Base-by-base conservation (phyloP, 2,797 vertebrate genomes). In the Thaleichthys pacificus region DNA sequence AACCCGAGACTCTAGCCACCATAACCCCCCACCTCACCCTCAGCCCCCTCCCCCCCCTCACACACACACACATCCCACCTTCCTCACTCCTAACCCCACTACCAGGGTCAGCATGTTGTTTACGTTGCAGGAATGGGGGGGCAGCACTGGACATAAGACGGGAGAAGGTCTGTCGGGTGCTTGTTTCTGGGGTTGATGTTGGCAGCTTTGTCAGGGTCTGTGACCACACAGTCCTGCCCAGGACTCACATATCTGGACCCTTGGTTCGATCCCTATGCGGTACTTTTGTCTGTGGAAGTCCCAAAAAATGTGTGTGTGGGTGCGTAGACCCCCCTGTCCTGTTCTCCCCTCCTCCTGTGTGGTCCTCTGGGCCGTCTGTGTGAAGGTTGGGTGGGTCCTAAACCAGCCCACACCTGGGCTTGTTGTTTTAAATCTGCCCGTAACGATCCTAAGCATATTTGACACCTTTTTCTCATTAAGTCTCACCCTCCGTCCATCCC, bases 401-500 rank as follows among this genome's bases (percentile, higher is more conserved):
- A 72, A 68, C 58, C 22, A 49, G 71, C 71, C 32, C 65, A 69
- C 51, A 66, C 12, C 61, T 74, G 75, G 38, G 56, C 80, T 79
- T 82, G 76, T 89, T 87, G 80, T 87, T 72, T 79, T 85, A 79
- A 73, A 75, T 87, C 84, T 87, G 30, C 79, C 61, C 61, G 38
- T 77, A 87, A 83, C 87, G 71, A 74, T 80, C 72, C 47, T 61
- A 77, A 72, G 56, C 74, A 72, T 83, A 78, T 79, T 82, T 76
- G 74, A 77, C 90, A 91, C 87, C 80, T 89, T 91, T 92, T 91
- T 88, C 80, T 75, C 76, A 90, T 92, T 90, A 72, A 56, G 32
- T 38, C 80, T 75, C n/a, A 24, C 9, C 32, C 26, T 56, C 24
- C 38, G n/a, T 17, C 8, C 17, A 5, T 47, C 42, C 42, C 77